Evolutionary conservation across 2,888 invertebrate genomes (phyloP).

Genomic region (Acanthosepion pharaonis): DNA sequence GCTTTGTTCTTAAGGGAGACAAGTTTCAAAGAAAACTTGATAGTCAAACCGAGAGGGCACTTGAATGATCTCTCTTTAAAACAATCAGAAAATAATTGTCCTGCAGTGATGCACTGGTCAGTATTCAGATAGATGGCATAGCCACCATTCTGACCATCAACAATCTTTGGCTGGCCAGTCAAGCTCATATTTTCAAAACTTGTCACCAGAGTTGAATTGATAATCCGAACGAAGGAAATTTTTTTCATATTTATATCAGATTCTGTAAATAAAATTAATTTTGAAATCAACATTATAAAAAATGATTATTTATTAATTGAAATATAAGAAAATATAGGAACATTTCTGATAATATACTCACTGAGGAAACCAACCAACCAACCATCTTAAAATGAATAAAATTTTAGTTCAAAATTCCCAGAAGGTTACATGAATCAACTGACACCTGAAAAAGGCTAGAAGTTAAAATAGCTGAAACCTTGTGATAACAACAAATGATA

Average conservation of each 20-base stretch:
- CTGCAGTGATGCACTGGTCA: slow-evolving; percentile 48
- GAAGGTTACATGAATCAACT: no score
- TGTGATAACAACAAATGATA: no score
- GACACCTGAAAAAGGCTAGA: no score
- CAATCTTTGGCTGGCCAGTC: slow-evolving; percentile 49
- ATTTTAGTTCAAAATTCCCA: no score
- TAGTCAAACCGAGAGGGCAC: slow-evolving; percentile 54
- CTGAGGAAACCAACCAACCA: not conserved
- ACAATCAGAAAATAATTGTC: slow-evolving; percentile 54
- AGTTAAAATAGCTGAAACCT: no score
- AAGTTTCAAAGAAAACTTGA: slow-evolving; percentile 53
- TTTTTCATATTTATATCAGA: not conserved
- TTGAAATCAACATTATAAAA: not conserved
- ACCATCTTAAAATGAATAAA: no score
- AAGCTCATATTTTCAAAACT: not conserved
- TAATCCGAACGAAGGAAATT: slow-evolving; percentile 37
- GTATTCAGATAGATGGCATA: slow-evolving; percentile 48
- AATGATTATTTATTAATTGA: not conserved
- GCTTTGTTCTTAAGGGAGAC: slow-evolving; percentile 51
- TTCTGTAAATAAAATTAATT: slow-evolving; percentile 38
- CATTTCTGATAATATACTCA: not conserved
- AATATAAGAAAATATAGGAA: not conserved
- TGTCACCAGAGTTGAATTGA: slow-evolving; percentile 6
- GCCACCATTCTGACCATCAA: slow-evolving; percentile 54
- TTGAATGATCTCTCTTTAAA: slow-evolving; percentile 45